phyloP scores from a whole-genome alignment of 92 coral and sea anemone species.

The Zoanthus sansibaricus region DNA sequence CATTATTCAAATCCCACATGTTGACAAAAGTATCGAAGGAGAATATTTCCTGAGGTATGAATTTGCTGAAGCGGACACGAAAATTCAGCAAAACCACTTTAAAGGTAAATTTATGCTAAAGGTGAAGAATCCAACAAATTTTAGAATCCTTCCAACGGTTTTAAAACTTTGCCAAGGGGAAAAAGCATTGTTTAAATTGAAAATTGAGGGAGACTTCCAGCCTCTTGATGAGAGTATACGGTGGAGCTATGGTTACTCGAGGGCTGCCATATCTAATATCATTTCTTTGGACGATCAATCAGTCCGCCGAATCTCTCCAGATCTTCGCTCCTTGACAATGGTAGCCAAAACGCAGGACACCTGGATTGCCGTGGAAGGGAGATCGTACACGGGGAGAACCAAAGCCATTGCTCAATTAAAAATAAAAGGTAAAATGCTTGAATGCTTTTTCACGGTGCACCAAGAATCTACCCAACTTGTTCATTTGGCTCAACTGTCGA shows the following conservation, averaged over 20 bases:
- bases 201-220: conserved; percentile 70
- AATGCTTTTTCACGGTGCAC: too few relatives aligned
- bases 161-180: conserved; percentile 72
- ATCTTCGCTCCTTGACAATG: conserved; percentile 65
- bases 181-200: conserved; percentile 61
- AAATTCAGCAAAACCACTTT: conserved; percentile 70
- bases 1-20: conserved; percentile 43
- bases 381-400: conserved; percentile 72
- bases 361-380: conserved; percentile 77
- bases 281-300: conserved; percentile 68
- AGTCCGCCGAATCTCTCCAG: conserved; percentile 68
- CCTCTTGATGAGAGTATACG: conserved; percentile 66
- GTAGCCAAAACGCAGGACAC: conserved; percentile 54
- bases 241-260: conserved; percentile 78
- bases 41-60: conserved; percentile 72
- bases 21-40: conserved; percentile 66
- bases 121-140: conserved; percentile 72
- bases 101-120: conserved; percentile 75
- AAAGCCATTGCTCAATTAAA: conserved; percentile 67
- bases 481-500: too few relatives aligned
- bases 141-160: conserved; percentile 67
- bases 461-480: too few relatives aligned
- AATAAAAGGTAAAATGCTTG: conserved; percentile 71
- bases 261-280: conserved; percentile 33
- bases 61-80: conserved; percentile 84